Conservation (phyloP, 2,113 vertebrate species). For the Coturnix japonica region DNA sequence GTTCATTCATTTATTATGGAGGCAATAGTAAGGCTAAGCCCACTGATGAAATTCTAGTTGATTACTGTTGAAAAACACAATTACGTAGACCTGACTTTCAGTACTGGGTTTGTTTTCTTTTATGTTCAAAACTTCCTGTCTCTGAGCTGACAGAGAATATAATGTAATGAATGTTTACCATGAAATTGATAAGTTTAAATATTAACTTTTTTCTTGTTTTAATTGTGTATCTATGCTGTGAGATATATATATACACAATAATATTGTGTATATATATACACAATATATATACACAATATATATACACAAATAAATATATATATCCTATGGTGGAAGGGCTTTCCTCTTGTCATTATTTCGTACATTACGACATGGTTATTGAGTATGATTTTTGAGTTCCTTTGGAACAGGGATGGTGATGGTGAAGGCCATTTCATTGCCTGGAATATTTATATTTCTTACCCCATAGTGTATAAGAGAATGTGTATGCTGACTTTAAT, state of each 20-base stretch:
- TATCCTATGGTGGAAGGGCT: not conserved
- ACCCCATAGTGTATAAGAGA: not conserved
- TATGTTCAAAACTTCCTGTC: not conserved
- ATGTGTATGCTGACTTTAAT: not conserved
- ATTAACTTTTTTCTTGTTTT: not conserved
- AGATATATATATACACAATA: not conserved
- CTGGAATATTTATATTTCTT: not conserved
- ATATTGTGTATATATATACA: no score
- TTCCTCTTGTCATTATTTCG: not conserved
- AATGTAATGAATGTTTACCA: conserved; percentile 5
- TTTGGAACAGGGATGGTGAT: not conserved
- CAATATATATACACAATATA: no score
- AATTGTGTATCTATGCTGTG: not conserved
- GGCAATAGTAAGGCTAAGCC: not conserved
- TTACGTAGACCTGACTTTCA: not conserved
- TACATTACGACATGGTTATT: not conserved
- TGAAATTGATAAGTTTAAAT: not conserved
- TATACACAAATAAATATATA: not conserved
- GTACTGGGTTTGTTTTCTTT: not conserved
- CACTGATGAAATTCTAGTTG: not conserved
- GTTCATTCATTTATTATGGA: not conserved
- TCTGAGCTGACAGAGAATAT: not conserved
- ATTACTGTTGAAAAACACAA: not conserved
- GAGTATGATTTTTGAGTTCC: not conserved
- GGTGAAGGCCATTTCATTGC: not conserved